Base-by-base conservation (phyloP, 92 coral and sea anemone genomes). In the Metridium senile region DNA sequence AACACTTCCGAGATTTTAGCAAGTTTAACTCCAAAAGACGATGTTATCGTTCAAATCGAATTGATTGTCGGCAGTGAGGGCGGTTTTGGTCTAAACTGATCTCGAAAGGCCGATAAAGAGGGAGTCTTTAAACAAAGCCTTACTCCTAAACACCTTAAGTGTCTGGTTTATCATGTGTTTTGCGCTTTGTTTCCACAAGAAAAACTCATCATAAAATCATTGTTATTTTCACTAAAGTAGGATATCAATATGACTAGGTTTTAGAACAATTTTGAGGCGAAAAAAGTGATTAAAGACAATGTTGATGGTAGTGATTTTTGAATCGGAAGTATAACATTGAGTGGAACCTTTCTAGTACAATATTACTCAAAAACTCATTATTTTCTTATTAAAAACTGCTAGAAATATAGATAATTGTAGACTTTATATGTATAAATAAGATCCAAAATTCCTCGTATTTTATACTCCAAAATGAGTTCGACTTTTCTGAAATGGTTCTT, bases 51-150 rank as follows among this genome's bases (percentile, higher is more conserved):
- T 29, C 70, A 17, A 70, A 32, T 1, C 34, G 30, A 33, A 33
- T 68, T 17, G 45, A 54, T 71, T 35, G 32, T 10, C 67, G 17
- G 56, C 54, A 4, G 58, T 19, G 30, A 54, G 68, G 51, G 28
- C 57, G 30, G 53, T 73, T 47, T 45, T 29, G 34, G 23, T 58
- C 58, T 25, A 33, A 32, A 54, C 21, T 17, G 25, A 39, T 31
- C 39, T 71, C 51, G 65, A 71, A 71, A 51, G 51, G 47, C 34
- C 59, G 76, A 71, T 71, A 73, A 73, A 73, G 52, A 58, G 56
- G 19, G 46, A 23, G 16, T 16, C 33, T 30, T 58, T 73, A 73
- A 57, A 73, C 78, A 73, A 73, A 73, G 51, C 78, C 68, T 23
- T 73, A 31, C 9, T 4, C 1, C 39, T 8, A 63, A 63, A 63